Conservation (phyloP, 2,888 invertebrate species). For the Zaprionus bogoriensis region DNA sequence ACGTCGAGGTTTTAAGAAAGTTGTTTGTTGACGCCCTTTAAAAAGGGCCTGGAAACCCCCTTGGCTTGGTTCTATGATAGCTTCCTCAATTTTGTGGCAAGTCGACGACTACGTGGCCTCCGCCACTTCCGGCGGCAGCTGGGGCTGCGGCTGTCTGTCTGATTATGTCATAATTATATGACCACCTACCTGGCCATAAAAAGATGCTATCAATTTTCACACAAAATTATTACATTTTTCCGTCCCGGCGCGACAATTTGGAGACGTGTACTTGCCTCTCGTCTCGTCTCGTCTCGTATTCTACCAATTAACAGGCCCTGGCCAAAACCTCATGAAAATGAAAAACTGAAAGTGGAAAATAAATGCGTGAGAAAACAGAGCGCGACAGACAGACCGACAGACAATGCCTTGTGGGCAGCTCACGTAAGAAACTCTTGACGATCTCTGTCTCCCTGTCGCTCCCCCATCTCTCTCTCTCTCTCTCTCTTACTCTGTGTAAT, state of each 20-base stretch:
- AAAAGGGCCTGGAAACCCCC: background rate
- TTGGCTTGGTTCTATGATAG: no score
- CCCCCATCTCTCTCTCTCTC: background rate
- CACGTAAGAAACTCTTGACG: slow-evolving; percentile 17
- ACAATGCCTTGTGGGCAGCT: slow-evolving; percentile 49
- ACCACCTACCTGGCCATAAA: slow-evolving; percentile 53
- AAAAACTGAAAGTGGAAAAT: slow-evolving; percentile 74
- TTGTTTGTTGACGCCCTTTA: slow-evolving; percentile 62
- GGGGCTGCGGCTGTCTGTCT: slow-evolving; percentile 10
- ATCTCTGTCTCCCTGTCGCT: slow-evolving; percentile 5
- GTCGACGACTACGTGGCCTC: slow-evolving; percentile 14
- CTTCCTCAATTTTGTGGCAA: no score
- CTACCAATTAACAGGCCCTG: slow-evolving; percentile 59
- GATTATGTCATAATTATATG: slow-evolving; percentile 65
- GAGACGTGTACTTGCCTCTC: slow-evolving; percentile 14
- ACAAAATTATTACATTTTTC: slow-evolving; percentile 65
- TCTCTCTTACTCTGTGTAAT: slow-evolving; percentile 7
- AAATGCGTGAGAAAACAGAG: slow-evolving; percentile 70
- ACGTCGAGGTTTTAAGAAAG: slow-evolving; percentile 65
- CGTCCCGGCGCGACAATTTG: slow-evolving; percentile 38
- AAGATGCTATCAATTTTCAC: slow-evolving; percentile 68
- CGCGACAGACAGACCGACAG: slow-evolving; percentile 26
- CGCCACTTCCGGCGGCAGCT: slow-evolving; percentile 48
- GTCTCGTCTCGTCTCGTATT: no score
- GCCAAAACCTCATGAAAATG: slow-evolving; percentile 68